Percentiles rank a stretch among this genome's conserved stretches.
Evolutionary conservation across 2,113 vertebrate species (phyloP).

Genomic region (Rhegmatorhina hoffmannsi): DNA sequence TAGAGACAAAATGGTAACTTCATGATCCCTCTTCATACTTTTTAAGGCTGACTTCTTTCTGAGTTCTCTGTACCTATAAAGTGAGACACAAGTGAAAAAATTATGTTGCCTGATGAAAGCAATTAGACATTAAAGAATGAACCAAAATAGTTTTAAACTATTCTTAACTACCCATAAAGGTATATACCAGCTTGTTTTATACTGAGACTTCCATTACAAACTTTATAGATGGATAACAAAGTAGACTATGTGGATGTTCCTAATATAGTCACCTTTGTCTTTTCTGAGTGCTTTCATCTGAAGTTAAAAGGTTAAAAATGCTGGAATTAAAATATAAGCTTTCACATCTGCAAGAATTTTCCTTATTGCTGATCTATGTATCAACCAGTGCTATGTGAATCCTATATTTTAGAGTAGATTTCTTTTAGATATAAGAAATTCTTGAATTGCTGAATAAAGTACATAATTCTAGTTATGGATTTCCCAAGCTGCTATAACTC

Average conservation of each 20-base stretch:
- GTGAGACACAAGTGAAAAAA: neutral
- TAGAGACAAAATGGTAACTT: neutral
- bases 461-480: neutral
- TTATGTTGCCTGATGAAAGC: neutral
- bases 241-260: neutral
- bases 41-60: neutral
- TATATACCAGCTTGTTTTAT: neutral
- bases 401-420: neutral
- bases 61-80: neutral
- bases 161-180: neutral
- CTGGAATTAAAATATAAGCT: neutral
- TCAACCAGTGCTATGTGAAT: neutral
- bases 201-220: neutral
- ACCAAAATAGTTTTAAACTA: neutral
- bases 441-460: neutral
- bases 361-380: neutral
- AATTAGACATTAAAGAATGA: neutral
- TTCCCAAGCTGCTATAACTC: neutral
- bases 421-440: neutral
- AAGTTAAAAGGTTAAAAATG: neutral
- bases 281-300: neutral
- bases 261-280: neutral
- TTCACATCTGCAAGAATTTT: neutral
- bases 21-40: neutral
- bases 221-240: neutral